Base-by-base conservation (phyloP, 30 jellyfish, hydroid and myxozoan genomes). In the Clytia hemisphaerica region DNA sequence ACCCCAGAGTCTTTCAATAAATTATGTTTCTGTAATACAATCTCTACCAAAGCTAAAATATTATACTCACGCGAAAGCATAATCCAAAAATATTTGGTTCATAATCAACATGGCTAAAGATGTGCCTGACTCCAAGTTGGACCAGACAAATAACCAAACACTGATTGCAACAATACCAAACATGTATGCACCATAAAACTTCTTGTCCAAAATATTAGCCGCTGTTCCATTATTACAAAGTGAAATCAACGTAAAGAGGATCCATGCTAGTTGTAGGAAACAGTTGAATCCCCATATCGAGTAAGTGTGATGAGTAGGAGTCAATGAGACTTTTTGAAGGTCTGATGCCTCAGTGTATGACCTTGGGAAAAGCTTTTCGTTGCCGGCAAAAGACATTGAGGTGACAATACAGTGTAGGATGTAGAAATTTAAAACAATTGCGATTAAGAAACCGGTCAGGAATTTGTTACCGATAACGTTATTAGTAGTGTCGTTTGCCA, bases 101-200 rank as follows among this genome's bases (percentile, higher is more conserved):
- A 83, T 72, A 5, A 66, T 60, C 53, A 83, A 45, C 31, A 83
- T 44, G 71, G 55, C 84, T 67, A 83, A 83, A 22, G 90, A 64
- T n/a, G 67, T 77, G 68, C 73, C 83, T 6, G 58, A 4, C 60
- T 75, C 44, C 73, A 40, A 76, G 3, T 83, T 62, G 21, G 92
- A 34, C 95, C 95, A 83, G 9, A 76, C 80, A 27, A 83, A 45
- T 70, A 83, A 47, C 95, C 92, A 75, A 5, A 71, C 48, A 22
- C 68, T 37, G 18, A 65, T 53, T 49, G 57, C 60, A 24, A 83
- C 27, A 55, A 51, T 58, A 14, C 78, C 83, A 22, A 74, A 5
- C 67, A 67, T 75, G 77, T 35, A 83, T 0, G 70, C 6, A 4
- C 44, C 45, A 78, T 58, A 83, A 74, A 83, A 76, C 76, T 71